These are phyloP conservation scores for Porites lobata DNA, from an alignment of 92 coral and sea anemone species.

Conservation along the genomic window DNA sequence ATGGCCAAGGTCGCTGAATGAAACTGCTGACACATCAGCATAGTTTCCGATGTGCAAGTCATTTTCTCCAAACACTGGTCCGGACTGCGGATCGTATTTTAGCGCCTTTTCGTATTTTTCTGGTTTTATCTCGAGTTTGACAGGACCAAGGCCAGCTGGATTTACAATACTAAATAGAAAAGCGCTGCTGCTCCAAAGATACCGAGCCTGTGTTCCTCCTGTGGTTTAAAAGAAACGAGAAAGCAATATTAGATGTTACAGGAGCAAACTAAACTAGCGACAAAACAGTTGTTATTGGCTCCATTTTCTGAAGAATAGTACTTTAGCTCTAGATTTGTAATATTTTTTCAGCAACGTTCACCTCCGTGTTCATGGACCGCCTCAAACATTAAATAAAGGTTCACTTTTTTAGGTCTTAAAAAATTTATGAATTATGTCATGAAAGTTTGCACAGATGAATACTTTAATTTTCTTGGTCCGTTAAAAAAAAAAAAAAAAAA, in stretches of 20 bases:
- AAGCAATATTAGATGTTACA: not conserved
- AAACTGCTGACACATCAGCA: conserved; percentile 36
- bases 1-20: conserved; percentile 46
- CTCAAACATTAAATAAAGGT: too few relatives aligned
- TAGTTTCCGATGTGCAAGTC: conserved; percentile 54
- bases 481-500: too few relatives aligned
- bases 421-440: too few relatives aligned
- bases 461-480: too few relatives aligned
- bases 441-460: too few relatives aligned
- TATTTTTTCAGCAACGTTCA: too few relatives aligned
- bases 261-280: too few relatives aligned
- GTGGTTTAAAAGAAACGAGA: not conserved
- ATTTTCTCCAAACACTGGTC: conserved; percentile 68
- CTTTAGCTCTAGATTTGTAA: too few relatives aligned
- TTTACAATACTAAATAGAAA: conserved; percentile 82
- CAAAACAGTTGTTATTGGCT: too few relatives aligned
- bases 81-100: conserved; percentile 18
- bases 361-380: too few relatives aligned
- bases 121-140: conserved; percentile 51
- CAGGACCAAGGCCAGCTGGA: conserved; percentile 63
- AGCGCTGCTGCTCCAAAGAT: conserved; percentile 28
- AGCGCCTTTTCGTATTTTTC: conserved; percentile 35
- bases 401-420: too few relatives aligned
- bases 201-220: conserved; percentile 7
- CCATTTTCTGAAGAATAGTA: too few relatives aligned